Percentiles rank a stretch among this genome's conserved stretches.
Evolutionary conservation across 2,888 invertebrate genomes (phyloP).

Genomic region (Dyspetes luteomarginatus): DNA sequence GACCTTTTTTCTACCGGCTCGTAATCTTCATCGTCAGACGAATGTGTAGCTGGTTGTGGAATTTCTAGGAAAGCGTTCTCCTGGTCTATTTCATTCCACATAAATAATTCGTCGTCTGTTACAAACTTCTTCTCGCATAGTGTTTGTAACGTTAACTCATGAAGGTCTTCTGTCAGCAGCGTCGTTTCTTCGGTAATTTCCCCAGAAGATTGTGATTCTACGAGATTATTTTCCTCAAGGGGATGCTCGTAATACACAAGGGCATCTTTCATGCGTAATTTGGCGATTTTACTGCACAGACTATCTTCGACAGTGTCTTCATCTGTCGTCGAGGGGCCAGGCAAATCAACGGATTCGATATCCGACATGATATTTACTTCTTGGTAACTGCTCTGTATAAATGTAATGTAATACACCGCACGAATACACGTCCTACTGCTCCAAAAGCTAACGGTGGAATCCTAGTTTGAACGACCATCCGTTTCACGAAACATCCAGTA

Average conservation of each 20-base stretch:
- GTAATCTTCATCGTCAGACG: too few species aligned
- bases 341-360: too few species aligned
- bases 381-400: not conserved
- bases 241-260: too few species aligned
- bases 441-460: not conserved
- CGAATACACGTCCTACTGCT: not conserved
- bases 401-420: not conserved
- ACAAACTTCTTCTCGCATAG: constrained; percentile 50
- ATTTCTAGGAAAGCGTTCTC: too few species aligned
- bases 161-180: constrained; percentile 53
- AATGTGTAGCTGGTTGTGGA: too few species aligned
- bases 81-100: constrained; percentile 28
- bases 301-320: too few species aligned
- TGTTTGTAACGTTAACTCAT: constrained; percentile 34
- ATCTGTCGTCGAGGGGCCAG: too few species aligned
- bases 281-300: too few species aligned
- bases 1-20: too few species aligned
- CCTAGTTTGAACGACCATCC: too few species aligned
- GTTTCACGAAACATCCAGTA: not conserved
- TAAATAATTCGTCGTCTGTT: constrained; percentile 50
- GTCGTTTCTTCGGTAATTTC: constrained; percentile 37
- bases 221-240: too few species aligned
- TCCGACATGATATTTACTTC: not conserved
- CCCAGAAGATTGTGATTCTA: constrained; percentile 33
- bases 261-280: too few species aligned